Percentiles rank a stretch among this genome's conserved stretches.
phyloP scores from a whole-genome alignment of 2,888 invertebrate genomes.

The Parnassius apollo region DNA sequence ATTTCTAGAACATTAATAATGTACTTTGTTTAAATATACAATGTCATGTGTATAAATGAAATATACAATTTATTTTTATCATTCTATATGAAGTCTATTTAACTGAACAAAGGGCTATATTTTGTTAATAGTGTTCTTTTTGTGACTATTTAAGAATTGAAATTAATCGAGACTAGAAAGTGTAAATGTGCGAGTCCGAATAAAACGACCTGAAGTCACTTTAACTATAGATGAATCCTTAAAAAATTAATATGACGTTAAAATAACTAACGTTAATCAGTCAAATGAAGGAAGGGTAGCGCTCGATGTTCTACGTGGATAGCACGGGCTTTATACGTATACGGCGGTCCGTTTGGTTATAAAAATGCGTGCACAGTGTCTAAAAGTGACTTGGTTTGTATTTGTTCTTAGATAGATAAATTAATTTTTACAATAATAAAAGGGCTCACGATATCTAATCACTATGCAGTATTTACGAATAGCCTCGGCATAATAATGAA shows the following conservation, averaged over 20 bases:
- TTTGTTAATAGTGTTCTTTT: conserved; percentile 41
- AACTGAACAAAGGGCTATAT: conserved; percentile 26
- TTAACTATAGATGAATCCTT: background rate
- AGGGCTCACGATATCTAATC: too few relatives aligned
- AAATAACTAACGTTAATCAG: background rate
- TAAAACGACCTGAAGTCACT: conserved; percentile 50
- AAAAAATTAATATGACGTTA: background rate
- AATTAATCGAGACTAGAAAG: conserved; percentile 76
- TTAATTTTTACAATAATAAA: too few relatives aligned
- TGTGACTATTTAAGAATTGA: conserved; percentile 49
- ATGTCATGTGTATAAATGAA: background rate
- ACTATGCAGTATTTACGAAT: too few relatives aligned
- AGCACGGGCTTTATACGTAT: too few relatives aligned
- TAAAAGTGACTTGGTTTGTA: too few relatives aligned
- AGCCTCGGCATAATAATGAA: too few relatives aligned
- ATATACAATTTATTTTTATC: background rate
- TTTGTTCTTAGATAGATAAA: too few relatives aligned
- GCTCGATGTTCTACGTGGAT: too few relatives aligned
- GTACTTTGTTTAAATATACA: conserved; percentile 4
- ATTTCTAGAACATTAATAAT: conserved; percentile 7
- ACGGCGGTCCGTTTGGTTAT: too few relatives aligned
- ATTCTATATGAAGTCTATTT: conserved; percentile 17
- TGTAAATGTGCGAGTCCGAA: conserved; percentile 60
- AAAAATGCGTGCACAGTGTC: too few relatives aligned
- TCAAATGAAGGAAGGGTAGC: too few relatives aligned